These are phyloP conservation scores for Melieria picta DNA, from an alignment of 2,888 invertebrate species.

Conservation along the genomic window DNA sequence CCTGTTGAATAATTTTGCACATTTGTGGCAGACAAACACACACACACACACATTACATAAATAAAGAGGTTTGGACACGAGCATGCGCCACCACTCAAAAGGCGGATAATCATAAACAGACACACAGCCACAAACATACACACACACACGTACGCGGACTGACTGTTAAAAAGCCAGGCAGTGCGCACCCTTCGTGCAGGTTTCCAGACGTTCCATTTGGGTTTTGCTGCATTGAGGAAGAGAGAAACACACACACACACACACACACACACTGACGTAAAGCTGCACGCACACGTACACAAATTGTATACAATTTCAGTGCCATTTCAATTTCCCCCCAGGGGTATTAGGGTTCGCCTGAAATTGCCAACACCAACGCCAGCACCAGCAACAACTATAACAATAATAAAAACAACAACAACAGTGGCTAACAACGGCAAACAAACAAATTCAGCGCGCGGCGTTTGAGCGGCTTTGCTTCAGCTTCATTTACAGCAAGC, in stretches of 20 bases:
- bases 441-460: background rate
- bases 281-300: conserved; percentile 12
- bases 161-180: background rate
- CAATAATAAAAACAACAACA: background rate
- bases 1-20: background rate
- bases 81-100: background rate
- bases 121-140: background rate
- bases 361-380: conserved; percentile 8
- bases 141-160: background rate
- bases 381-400: background rate
- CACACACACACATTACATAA: background rate
- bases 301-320: conserved; percentile 35
- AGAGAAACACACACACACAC: background rate
- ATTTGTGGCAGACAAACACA: background rate
- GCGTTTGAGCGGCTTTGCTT: conserved; percentile 5
- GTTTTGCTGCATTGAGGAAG: no score
- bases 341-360: conserved; percentile 15
- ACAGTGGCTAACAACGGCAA: background rate
- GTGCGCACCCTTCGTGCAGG: no score
- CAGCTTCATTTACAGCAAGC: conserved; percentile 21
- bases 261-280: no score
- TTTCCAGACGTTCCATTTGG: no score
- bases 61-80: background rate
- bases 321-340: conserved; percentile 32
- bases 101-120: background rate